These are phyloP conservation scores for Pantherophis alleghaniensis DNA, from an alignment of 2,797 vertebrate genomes.

Conservation along the genomic window DNA sequence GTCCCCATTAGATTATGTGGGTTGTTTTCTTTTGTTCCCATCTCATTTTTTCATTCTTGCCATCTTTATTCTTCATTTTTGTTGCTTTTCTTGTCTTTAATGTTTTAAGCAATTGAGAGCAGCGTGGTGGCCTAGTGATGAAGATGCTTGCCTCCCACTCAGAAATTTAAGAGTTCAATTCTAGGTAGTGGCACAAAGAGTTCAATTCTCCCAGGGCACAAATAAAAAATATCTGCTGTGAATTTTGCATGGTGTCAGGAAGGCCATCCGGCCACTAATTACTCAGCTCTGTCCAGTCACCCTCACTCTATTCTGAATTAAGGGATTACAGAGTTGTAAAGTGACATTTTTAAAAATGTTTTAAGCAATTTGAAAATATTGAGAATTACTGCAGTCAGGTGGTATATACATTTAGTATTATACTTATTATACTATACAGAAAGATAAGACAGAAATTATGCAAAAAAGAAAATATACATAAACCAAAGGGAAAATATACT, in stretches of 20 bases:
- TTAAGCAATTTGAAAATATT: background rate
- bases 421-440: background rate
- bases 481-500: background rate
- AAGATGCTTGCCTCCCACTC: background rate
- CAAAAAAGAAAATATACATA: background rate
- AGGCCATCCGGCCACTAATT: background rate
- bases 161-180: background rate
- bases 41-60: background rate
- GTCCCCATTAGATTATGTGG: background rate
- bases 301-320: background rate
- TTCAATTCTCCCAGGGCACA: background rate
- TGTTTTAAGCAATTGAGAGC: background rate
- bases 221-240: background rate
- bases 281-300: background rate
- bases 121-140: background rate
- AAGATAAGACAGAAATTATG: background rate
- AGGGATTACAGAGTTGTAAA: background rate
- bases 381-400: background rate
- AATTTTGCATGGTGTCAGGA: background rate
- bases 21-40: background rate
- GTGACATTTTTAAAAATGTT: background rate
- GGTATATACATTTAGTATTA: background rate
- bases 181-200: background rate
- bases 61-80: background rate
- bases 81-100: background rate